Evolutionary conservation across 1,140 invertebrate species (phyloP).

Genomic region (Drosophila varians): DNA sequence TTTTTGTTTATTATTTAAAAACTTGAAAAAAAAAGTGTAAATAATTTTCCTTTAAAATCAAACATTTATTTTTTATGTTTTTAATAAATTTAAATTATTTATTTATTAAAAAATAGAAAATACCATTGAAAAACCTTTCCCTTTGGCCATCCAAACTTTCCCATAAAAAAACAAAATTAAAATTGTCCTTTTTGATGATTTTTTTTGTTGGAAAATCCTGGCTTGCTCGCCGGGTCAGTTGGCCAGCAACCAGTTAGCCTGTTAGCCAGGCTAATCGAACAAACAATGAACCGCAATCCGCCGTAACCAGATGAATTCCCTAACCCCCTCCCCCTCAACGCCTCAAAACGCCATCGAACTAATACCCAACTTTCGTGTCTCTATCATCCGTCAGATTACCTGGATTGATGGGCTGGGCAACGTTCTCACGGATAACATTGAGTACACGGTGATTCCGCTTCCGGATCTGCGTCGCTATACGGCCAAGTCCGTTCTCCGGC

Average conservation of each 20-base stretch:
- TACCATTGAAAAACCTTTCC: too few species aligned
- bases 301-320: neutral
- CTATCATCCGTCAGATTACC: conserved; percentile 86
- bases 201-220: neutral
- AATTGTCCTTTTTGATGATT: neutral
- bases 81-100: too few species aligned
- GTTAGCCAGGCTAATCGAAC: conserved; percentile 34
- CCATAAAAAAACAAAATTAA: neutral
- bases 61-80: too few species aligned
- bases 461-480: conserved; percentile 88
- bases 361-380: neutral
- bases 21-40: too few species aligned
- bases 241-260: neutral
- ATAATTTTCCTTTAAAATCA: too few species aligned
- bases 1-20: too few species aligned
- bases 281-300: conserved; percentile 27
- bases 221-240: neutral
- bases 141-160: too few species aligned
- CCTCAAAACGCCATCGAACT: too few species aligned
- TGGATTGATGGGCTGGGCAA: conserved; percentile 90
- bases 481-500: conserved; percentile 88
- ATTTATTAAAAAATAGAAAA: too few species aligned
- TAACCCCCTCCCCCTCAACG: too few species aligned
- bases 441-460: conserved; percentile 86
- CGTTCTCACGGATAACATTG: conserved; percentile 87